Percentiles rank a stretch among this genome's conserved stretches.
These are phyloP conservation scores for Thalpophila matura DNA, from an alignment of 2,888 invertebrate species.

Conservation along the genomic window DNA sequence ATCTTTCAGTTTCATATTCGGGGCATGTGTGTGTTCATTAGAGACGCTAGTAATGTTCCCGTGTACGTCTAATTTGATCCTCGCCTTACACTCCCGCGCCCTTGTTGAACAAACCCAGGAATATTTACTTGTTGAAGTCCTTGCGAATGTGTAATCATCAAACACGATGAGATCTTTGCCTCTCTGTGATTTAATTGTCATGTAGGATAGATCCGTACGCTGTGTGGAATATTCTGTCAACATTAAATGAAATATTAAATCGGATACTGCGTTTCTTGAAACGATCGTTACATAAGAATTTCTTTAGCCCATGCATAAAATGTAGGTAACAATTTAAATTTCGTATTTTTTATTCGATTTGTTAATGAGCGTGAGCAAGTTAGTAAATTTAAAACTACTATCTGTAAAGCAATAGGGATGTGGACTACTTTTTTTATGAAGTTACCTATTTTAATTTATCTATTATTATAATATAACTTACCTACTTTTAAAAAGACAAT, in stretches of 20 bases:
- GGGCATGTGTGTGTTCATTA: slow-evolving; percentile 30
- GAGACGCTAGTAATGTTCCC: slow-evolving; percentile 19
- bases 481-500: no score
- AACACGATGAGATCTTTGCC: slow-evolving; percentile 35
- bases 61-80: slow-evolving; percentile 6
- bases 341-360: not conserved
- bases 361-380: not conserved
- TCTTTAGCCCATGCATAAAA: no score
- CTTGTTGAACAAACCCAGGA: slow-evolving; percentile 29
- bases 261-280: not conserved
- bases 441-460: no score
- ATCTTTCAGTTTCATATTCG: slow-evolving; percentile 5
- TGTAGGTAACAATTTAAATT: no score
- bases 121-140: slow-evolving; percentile 16
- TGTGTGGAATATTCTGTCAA: slow-evolving; percentile 8
- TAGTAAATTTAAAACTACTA: no score
- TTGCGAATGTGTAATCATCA: slow-evolving; percentile 24
- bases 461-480: no score
- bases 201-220: slow-evolving; percentile 7
- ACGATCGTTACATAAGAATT: not conserved
- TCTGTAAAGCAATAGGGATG: no score
- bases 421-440: no score
- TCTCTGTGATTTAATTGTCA: slow-evolving; percentile 32
- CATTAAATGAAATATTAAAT: slow-evolving; percentile 5
- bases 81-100: slow-evolving; percentile 9